Evolutionary conservation across 2,113 vertebrate species (phyloP), one percentile per base, ranked within the genome.

Genomic region (Scophthalmus maximus): DNA sequence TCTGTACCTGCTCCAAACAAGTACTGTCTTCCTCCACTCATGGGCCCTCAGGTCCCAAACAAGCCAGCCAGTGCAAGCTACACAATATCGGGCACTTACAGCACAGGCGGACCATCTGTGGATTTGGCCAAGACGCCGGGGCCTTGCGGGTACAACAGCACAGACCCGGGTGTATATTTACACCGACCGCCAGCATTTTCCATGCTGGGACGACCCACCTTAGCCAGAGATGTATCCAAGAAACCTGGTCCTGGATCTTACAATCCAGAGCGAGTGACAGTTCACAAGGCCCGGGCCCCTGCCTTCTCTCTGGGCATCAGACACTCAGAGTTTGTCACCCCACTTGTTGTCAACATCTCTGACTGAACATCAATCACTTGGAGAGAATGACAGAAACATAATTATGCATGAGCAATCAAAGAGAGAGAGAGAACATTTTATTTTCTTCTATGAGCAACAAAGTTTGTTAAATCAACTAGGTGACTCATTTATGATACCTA

Each of bases 211-310:
- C 93, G 95, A 36, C 85, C 91, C 58, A 40, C 63, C 0, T 53
- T 79, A 26, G 74, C 83, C 36, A 85, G 52, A 3, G 76, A 82
- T 2, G 25, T 53, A 1, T 85, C 89, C 8, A 75, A 83, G 56
- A 93, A 86, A 0, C 96, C 95, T 0, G 95, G 95, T 0, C 96
- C 96, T 0, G 95, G 95, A 3, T 68, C 92, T 0, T 94, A 96
- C 46, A 91, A 92, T 52, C 95, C 95, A 0, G 95, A 96, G 81
- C 94, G 83, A 53, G 95, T 95, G 67, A 93, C 89, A 0, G 53
- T 80, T 14, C 91, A 93, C 86, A 94, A 88, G 63, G 68, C 84
- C 46, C 79, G 89, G 38, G 92, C 94, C 10, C 95, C 95, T 0
- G 93, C 94, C 0, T 95, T 89, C 79, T 94, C 94, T 46, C 88